phyloP scores from a whole-genome alignment of 2,888 invertebrate species.

The Cataglyphis albicans region DNA sequence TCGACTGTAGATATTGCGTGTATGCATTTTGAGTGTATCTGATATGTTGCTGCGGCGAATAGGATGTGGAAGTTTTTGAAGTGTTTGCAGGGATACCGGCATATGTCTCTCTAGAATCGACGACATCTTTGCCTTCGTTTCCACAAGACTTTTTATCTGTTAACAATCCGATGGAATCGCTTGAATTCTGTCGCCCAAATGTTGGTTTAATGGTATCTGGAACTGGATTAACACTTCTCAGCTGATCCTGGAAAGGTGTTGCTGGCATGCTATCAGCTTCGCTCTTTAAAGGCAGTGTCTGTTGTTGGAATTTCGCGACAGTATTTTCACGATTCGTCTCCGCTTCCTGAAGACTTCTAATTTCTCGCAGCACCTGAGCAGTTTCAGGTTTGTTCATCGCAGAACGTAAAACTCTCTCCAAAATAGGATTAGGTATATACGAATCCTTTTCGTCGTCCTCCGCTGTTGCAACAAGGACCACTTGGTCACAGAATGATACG shows the following conservation, averaged over 20 bases:
- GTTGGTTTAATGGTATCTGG: conserved; percentile 74
- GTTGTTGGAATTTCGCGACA: conserved; percentile 85
- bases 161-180: conserved; percentile 75
- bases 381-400: conserved; percentile 92
- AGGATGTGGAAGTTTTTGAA: conserved; percentile 74
- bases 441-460: conserved; percentile 96
- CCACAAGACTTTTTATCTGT: conserved; percentile 76
- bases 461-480: conserved; percentile 96
- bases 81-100: conserved; percentile 58
- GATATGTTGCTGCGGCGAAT: conserved; percentile 81
- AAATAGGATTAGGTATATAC: conserved; percentile 95
- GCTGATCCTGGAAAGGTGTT: conserved; percentile 83
- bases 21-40: conserved; percentile 83
- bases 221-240: conserved; percentile 81
- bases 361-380: conserved; percentile 87
- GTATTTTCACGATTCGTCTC: conserved; percentile 84
- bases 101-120: conserved; percentile 73
- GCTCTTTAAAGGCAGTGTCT: conserved; percentile 85
- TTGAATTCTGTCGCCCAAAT: conserved; percentile 77
- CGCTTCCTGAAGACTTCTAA: conserved; percentile 86
- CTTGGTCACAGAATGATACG: conserved; percentile 97
- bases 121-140: conserved; percentile 77
- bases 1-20: conserved; percentile 70
- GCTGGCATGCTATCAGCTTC: conserved; percentile 83
- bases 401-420: conserved; percentile 94